phyloP scores from a whole-genome alignment of 1,140 invertebrate genomes.

The Sinella curviseta region DNA sequence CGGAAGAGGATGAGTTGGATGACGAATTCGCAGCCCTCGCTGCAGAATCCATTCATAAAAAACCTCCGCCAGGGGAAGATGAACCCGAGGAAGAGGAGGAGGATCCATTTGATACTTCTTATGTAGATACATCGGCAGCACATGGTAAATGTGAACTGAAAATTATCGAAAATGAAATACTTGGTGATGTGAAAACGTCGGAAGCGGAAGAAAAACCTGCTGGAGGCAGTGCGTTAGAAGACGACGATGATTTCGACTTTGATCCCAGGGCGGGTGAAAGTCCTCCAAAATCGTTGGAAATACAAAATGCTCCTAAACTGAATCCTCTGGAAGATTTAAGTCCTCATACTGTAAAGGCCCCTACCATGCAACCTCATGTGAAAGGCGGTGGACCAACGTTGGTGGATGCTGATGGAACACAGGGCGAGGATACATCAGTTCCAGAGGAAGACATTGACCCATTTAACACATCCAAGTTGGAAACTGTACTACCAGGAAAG shows the following conservation, averaged over 20 bases:
- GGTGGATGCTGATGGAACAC: slow-evolving; percentile 48
- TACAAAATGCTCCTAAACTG: neutral
- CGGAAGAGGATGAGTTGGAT: slow-evolving; percentile 57
- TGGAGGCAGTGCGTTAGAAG: slow-evolving; percentile 45
- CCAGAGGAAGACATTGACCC: slow-evolving; percentile 64
- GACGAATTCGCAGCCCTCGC: slow-evolving; percentile 75
- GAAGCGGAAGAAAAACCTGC: slow-evolving; percentile 32
- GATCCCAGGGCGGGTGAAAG: slow-evolving; percentile 67
- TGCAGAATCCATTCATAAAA: slow-evolving; percentile 67
- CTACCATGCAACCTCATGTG: slow-evolving; percentile 59
- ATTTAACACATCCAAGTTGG: slow-evolving; percentile 77
- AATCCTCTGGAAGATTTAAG: slow-evolving; percentile 50
- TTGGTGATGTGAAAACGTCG: slow-evolving; percentile 45
- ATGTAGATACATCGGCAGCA: slow-evolving; percentile 70
- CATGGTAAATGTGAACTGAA: slow-evolving; percentile 63
- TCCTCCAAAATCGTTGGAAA: slow-evolving; percentile 42
- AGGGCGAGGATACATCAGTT: neutral
- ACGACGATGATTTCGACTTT: slow-evolving; percentile 68
- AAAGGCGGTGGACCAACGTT: slow-evolving; percentile 52
- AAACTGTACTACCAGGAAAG: slow-evolving; percentile 70
- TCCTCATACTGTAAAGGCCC: slow-evolving; percentile 59
- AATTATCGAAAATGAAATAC: slow-evolving; percentile 64
- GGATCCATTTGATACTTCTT: slow-evolving; percentile 83
- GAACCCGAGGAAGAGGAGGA: slow-evolving; percentile 50
- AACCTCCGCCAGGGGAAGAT: slow-evolving; percentile 48